Conservation (phyloP, 2,797 vertebrate species). For the Anableps anableps region DNA sequence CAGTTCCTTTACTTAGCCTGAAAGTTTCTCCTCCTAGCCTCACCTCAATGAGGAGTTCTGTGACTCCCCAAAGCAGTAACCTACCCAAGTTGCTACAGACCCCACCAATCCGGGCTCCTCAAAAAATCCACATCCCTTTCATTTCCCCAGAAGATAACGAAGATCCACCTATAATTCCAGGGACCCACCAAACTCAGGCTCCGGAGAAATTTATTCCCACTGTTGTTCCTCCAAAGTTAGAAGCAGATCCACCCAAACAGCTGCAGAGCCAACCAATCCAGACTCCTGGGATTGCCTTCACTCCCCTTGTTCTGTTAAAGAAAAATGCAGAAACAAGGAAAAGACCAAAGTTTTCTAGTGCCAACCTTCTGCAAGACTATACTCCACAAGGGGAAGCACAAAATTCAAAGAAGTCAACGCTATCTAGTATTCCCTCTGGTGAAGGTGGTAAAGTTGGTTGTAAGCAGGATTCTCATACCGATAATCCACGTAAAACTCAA, state of each 20-base stretch:
- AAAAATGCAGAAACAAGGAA: slow-evolving; percentile 51
- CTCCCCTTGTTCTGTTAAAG: slow-evolving; percentile 42
- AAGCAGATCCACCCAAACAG: slow-evolving; percentile 21
- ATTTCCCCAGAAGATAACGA: slow-evolving; percentile 44
- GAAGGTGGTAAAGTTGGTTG: neutral
- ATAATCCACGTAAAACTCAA: slow-evolving; percentile 5
- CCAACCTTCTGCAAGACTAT: slow-evolving; percentile 27
- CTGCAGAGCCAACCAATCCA: neutral
- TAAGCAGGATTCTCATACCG: neutral
- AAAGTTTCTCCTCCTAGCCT: neutral
- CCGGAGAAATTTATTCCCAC: neutral
- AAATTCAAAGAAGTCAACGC: neutral
- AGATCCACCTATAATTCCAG: neutral
- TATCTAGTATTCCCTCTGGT: no score
- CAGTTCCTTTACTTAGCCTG: slow-evolving; percentile 24
- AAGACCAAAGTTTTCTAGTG: slow-evolving; percentile 17
- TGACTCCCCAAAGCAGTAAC: slow-evolving; percentile 18
- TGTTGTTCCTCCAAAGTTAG: neutral
- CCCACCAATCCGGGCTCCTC: slow-evolving; percentile 2
- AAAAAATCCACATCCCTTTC: slow-evolving; percentile 24
- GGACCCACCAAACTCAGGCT: neutral
- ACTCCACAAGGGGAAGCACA: slow-evolving; percentile 31
- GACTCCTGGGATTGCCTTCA: neutral
- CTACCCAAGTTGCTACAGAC: neutral
- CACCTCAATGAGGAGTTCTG: slow-evolving; percentile 19